Conservation (phyloP, 2,888 invertebrate genomes). For the Protodeltote pygarga region DNA sequence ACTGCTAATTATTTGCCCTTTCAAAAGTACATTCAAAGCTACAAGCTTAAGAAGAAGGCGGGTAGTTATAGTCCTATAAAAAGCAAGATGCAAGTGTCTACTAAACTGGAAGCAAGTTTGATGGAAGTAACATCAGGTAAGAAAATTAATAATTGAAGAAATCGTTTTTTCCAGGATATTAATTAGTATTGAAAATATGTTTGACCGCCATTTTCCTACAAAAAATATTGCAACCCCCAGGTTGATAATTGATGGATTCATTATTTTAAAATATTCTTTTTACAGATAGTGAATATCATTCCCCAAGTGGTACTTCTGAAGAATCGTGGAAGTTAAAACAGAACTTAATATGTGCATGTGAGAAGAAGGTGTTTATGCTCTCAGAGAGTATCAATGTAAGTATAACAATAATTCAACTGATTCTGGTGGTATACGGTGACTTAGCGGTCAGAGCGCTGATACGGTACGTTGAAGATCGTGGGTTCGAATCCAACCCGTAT, state of each 20-base stretch:
- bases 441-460: too few species aligned
- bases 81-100: constrained; percentile 70
- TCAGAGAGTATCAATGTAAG: constrained; percentile 79
- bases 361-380: constrained; percentile 82
- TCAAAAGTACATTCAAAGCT: constrained; percentile 79
- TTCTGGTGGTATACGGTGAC: too few species aligned
- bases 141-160: background rate
- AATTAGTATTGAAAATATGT: too few species aligned
- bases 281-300: constrained; percentile 79
- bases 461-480: too few species aligned
- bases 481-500: too few species aligned
- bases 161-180: too few species aligned
- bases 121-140: constrained; percentile 75
- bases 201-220: too few species aligned
- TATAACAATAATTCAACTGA: constrained; percentile 7
- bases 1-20: constrained; percentile 90
- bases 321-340: constrained; percentile 83
- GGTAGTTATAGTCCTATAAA: constrained; percentile 76
- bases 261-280: too few species aligned
- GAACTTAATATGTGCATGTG: constrained; percentile 81
- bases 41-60: constrained; percentile 75
- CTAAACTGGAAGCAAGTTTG: constrained; percentile 69
- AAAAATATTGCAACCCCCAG: too few species aligned
- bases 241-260: too few species aligned
- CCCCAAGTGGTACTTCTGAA: constrained; percentile 82